Evolutionary conservation across 2,888 invertebrate species (phyloP).

Genomic region (Parapristionchus giblindavisi): DNA sequence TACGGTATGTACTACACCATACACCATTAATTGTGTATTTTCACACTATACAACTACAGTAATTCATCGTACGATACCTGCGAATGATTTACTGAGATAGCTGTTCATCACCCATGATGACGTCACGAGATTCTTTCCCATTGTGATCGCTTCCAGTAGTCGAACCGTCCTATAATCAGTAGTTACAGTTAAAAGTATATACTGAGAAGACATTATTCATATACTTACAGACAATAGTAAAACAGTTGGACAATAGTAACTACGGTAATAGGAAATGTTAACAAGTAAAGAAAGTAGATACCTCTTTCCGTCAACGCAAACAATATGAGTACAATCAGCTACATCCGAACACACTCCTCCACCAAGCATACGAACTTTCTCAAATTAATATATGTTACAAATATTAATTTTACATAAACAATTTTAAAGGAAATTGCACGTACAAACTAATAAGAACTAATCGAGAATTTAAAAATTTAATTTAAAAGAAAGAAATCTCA

Average conservation of each 20-base stretch:
- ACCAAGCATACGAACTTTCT: constrained; percentile 81
- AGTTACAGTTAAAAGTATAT: not conserved
- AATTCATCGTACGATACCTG: constrained; percentile 73
- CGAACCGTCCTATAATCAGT: constrained; percentile 79
- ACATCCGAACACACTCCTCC: constrained; percentile 82
- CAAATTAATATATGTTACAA: constrained; percentile 45
- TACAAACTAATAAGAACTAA: not conserved
- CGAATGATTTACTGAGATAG: constrained; percentile 81
- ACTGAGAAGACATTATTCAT: not conserved
- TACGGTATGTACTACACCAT: not conserved
- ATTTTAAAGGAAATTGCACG: not conserved
- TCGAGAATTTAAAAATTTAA: not conserved
- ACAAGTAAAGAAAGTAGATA: not conserved
- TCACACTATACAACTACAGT: not conserved
- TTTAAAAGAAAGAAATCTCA: not conserved
- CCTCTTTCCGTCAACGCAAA: constrained; percentile 75
- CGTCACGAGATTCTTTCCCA: constrained; percentile 78
- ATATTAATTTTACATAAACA: not conserved
- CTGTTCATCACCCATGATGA: constrained; percentile 88
- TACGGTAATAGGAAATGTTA: not conserved
- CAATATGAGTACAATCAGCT: constrained; percentile 85
- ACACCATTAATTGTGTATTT: not conserved
- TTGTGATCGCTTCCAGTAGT: constrained; percentile 84
- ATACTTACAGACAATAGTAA: not conserved
- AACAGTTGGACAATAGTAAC: not conserved